phyloP scores from a whole-genome alignment of 2,888 invertebrate genomes.

The Philonicus albiceps region DNA sequence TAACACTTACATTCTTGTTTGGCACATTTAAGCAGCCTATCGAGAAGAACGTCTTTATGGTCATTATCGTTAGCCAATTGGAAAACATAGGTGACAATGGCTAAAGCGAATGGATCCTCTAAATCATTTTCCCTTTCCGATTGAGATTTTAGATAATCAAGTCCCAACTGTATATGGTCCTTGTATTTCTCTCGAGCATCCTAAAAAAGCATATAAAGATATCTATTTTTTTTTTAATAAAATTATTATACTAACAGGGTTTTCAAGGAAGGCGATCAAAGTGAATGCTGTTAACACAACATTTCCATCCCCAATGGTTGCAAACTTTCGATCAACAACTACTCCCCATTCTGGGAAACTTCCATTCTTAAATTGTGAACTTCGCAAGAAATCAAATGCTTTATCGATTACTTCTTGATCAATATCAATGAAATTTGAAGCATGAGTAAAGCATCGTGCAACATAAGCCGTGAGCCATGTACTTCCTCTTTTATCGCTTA shows the following conservation, averaged over 20 bases:
- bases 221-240: not conserved
- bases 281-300: slow-evolving; percentile 76
- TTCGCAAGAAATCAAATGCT: slow-evolving; percentile 76
- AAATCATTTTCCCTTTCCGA: slow-evolving; percentile 72
- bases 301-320: not conserved
- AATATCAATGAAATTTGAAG: slow-evolving; percentile 73
- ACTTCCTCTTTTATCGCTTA: slow-evolving; percentile 71
- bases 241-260: slow-evolving; percentile 67
- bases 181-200: slow-evolving; percentile 64
- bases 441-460: slow-evolving; percentile 78
- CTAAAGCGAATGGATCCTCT: slow-evolving; percentile 76
- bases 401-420: slow-evolving; percentile 73
- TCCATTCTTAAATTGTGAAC: slow-evolving; percentile 75
- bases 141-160: slow-evolving; percentile 68
- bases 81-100: slow-evolving; percentile 79
- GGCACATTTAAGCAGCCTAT: slow-evolving; percentile 65
- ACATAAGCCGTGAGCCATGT: slow-evolving; percentile 88
- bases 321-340: slow-evolving; percentile 65
- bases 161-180: not conserved
- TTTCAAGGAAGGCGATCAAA: slow-evolving; percentile 77
- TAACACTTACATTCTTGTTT: slow-evolving; percentile 63
- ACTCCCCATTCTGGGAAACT: slow-evolving; percentile 83
- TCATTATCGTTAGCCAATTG: slow-evolving; percentile 77
- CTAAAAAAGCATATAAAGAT: slow-evolving; percentile 72
- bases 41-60: slow-evolving; percentile 72